Evolutionary conservation across 2,113 vertebrate genomes (phyloP).

Genomic region (Chrysemys picta): DNA sequence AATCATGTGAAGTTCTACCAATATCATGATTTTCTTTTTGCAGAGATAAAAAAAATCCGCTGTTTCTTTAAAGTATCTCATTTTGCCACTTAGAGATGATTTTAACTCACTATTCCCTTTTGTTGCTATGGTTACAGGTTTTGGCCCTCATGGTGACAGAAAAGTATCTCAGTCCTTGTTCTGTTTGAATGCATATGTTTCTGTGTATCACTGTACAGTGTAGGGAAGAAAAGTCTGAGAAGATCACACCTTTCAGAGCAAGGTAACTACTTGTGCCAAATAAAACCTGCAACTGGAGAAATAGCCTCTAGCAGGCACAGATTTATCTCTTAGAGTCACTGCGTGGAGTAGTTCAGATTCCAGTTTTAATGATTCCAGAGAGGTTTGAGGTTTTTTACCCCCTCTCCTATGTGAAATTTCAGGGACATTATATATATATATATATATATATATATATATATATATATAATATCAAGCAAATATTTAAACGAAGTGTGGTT

Average conservation of each 20-base stretch:
- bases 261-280: slow-evolving; percentile 67
- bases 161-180: slow-evolving; percentile 76
- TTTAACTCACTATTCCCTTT: slow-evolving; percentile 76
- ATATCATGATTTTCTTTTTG: not conserved
- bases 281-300: slow-evolving; percentile 38
- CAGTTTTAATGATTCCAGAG: slow-evolving; percentile 55
- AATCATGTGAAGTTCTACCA: slow-evolving; percentile 3
- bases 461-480: slow-evolving; percentile 62
- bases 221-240: slow-evolving; percentile 57
- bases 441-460: slow-evolving; percentile 41
- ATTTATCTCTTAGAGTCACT: slow-evolving; percentile 49
- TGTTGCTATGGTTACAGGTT: slow-evolving; percentile 80
- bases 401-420: slow-evolving; percentile 74
- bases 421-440: slow-evolving; percentile 50
- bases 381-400: slow-evolving; percentile 34
- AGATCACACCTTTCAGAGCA: slow-evolving; percentile 59
- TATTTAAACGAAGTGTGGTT: slow-evolving; percentile 75
- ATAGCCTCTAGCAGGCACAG: slow-evolving; percentile 67
- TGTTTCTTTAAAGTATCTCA: slow-evolving; percentile 78
- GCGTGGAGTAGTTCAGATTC: slow-evolving; percentile 21
- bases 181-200: slow-evolving; percentile 74
- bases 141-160: slow-evolving; percentile 79
- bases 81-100: slow-evolving; percentile 80
- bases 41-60: not conserved
- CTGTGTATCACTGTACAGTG: slow-evolving; percentile 60